A percentile compares a stretch with the other conserved stretches of the same genome.
These are phyloP conservation scores for Ectemnius cavifrons DNA, from an alignment of 2,888 invertebrate species.

Conservation along the genomic window DNA sequence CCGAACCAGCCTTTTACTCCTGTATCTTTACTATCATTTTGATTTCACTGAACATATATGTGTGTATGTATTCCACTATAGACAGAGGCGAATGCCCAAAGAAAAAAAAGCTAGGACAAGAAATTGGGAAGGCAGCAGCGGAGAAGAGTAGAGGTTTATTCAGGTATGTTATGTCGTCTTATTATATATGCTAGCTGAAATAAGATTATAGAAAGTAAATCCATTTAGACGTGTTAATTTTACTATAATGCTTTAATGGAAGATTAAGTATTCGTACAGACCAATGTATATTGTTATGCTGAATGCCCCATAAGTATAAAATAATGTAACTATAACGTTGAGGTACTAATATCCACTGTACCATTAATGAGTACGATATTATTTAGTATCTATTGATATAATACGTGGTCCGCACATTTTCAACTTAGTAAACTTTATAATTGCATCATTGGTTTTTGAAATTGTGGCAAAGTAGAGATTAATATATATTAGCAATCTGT, in stretches of 20 bases:
- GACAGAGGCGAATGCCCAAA: constrained; percentile 79
- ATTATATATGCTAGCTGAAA: not conserved
- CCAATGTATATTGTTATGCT: not conserved
- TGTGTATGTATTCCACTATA: constrained; percentile 45
- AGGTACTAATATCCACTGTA: too few species aligned
- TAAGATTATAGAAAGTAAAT: not conserved
- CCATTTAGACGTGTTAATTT: not conserved
- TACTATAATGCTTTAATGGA: not conserved
- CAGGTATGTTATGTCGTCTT: constrained; percentile 62
- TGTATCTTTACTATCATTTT: not conserved
- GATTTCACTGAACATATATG: not conserved
- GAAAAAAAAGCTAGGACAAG: constrained; percentile 93
- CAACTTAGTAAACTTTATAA: too few species aligned
- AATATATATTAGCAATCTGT: too few species aligned
- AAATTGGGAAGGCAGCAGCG: constrained; percentile 98
- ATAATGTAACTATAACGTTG: too few species aligned
- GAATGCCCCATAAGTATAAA: not conserved
- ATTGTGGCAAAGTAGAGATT: too few species aligned
- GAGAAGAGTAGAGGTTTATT: constrained; percentile 98
- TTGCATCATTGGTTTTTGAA: too few species aligned
- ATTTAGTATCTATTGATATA: too few species aligned
- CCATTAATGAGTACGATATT: too few species aligned
- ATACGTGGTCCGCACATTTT: too few species aligned
- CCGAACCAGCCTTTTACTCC: not conserved
- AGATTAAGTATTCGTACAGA: not conserved